phyloP scores from a whole-genome alignment of 1,140 invertebrate genomes.

The Apis cerana region DNA sequence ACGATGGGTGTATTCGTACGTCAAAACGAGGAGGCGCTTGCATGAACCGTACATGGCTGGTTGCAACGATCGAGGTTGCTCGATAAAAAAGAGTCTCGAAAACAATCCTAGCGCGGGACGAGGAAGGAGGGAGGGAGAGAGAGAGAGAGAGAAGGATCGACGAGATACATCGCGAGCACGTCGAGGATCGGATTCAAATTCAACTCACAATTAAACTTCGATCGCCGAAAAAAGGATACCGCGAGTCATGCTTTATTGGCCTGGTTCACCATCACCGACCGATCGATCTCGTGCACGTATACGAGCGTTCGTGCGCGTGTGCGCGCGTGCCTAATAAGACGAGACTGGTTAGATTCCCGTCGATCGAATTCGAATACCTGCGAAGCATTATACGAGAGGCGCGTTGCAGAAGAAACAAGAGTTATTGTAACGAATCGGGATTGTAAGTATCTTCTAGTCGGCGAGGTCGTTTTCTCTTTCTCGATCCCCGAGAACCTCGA shows the following conservation, averaged over 20 bases:
- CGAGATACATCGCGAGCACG: conserved; percentile 19
- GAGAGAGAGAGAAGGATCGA: background rate
- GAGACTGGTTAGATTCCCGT: conserved; percentile 52
- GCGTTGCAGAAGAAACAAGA: conserved; percentile 49
- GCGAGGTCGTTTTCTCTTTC: conserved; percentile 38
- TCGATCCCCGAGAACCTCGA: conserved; percentile 15
- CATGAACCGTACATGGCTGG: conserved; percentile 31
- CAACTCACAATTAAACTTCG: conserved; percentile 44
- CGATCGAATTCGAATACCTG: conserved; percentile 54
- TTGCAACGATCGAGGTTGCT: background rate
- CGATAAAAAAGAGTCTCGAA: conserved; percentile 31
- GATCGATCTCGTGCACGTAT: background rate
- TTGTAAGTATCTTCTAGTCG: conserved; percentile 51
- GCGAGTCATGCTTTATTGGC: conserved; percentile 48
- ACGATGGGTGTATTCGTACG: background rate
- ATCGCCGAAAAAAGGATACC: conserved; percentile 48
- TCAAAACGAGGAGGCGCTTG: conserved; percentile 5
- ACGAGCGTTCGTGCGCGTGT: background rate
- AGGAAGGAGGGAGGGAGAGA: background rate
- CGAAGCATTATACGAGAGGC: conserved; percentile 17
- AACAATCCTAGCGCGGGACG: background rate
- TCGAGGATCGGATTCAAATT: conserved; percentile 49
- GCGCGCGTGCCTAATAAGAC: conserved; percentile 47
- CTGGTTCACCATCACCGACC: background rate
- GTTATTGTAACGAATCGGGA: conserved; percentile 58